These are phyloP conservation scores for Paraescarpia echinospica DNA, from an alignment of 1,140 invertebrate species.

Conservation along the genomic window DNA sequence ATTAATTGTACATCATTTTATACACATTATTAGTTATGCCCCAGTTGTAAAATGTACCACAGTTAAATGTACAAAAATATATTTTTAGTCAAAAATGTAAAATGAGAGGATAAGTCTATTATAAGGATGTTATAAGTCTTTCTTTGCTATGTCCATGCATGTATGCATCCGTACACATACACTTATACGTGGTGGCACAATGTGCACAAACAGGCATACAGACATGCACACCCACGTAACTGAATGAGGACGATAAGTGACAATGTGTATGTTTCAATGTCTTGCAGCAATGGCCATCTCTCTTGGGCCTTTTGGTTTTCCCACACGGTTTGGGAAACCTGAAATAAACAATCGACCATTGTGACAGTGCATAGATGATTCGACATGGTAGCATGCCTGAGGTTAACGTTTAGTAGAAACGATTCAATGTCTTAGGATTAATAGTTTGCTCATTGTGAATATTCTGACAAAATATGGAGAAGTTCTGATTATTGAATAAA, in stretches of 20 bases:
- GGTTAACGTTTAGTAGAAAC: no score
- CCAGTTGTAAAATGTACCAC: background rate
- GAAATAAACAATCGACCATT: no score
- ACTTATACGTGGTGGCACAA: background rate
- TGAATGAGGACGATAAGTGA: background rate
- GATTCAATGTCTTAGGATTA: no score
- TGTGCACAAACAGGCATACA: background rate
- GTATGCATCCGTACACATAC: background rate
- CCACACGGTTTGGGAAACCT: background rate
- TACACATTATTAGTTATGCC: background rate
- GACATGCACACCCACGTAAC: background rate
- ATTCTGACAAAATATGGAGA: no score
- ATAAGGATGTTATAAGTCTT: no score
- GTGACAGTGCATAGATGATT: no score
- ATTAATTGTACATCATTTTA: background rate
- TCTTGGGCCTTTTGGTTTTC: background rate
- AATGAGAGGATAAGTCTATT: background rate
- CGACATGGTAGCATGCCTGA: no score
- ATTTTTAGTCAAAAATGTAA: background rate
- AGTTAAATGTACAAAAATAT: background rate
- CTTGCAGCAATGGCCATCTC: background rate
- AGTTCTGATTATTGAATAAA: no score
- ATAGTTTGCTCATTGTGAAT: no score
- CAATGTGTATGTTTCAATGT: background rate
- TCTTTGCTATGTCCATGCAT: background rate